Conservation (phyloP, 2,113 vertebrate genomes). For the Synodontis membranacea region DNA sequence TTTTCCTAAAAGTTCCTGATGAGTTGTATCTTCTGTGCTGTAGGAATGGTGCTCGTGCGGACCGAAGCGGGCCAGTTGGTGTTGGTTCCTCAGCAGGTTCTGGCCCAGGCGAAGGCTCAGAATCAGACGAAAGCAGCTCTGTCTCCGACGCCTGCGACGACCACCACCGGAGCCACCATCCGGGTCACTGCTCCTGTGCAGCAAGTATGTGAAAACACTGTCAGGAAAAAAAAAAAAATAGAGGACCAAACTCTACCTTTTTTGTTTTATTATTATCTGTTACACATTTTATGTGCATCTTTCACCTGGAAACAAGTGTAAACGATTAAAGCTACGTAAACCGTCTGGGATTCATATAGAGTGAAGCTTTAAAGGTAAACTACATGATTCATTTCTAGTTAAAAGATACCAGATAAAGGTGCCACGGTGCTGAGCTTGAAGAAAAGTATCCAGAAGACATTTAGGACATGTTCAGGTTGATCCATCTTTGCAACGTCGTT, state of each 20-base stretch:
- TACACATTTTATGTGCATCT: not conserved
- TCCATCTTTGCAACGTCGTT: not conserved
- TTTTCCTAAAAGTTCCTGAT: not conserved
- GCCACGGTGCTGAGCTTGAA: not conserved
- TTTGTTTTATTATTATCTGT: not conserved
- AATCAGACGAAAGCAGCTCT: constrained; percentile 72
- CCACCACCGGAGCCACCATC: constrained; percentile 76
- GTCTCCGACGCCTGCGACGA: constrained; percentile 76
- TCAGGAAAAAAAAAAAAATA: not conserved
- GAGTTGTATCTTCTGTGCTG: not conserved
- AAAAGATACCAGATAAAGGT: not conserved
- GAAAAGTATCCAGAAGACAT: not conserved
- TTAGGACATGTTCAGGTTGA: not conserved
- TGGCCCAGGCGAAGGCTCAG: constrained; percentile 77
- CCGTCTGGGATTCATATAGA: not conserved
- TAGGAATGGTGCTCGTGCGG: constrained; percentile 85
- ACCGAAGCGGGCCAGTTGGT: constrained; percentile 83
- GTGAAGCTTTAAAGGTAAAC: not conserved
- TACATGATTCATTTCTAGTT: not conserved
- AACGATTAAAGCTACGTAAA: not conserved
- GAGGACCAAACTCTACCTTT: no score
- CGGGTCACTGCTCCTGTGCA: constrained; percentile 71
- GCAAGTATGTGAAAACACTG: constrained; percentile 67
- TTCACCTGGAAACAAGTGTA: not conserved
- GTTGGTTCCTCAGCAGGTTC: constrained; percentile 85